Evolutionary conservation across 1,140 invertebrate genomes (phyloP), one percentile per base, ranked within the genome.

Genomic region (Caerostris darwini): DNA sequence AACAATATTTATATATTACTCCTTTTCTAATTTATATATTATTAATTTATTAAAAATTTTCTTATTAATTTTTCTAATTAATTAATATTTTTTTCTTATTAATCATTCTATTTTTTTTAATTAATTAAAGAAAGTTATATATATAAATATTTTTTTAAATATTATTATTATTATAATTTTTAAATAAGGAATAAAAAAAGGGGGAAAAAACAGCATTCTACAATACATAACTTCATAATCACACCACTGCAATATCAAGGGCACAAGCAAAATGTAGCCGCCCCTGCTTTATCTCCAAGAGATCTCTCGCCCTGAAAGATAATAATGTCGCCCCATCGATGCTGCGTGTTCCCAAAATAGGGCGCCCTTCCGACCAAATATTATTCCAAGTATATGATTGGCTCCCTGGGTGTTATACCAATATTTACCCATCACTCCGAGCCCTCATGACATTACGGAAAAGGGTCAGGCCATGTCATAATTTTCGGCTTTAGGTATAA

Each of bases 371-470:
- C 87, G 87, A 12, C 69, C 87, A 67, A 89, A 89, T 89, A 89
- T 89, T 89, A 89, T 89, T 89, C 87, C 69, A 69, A 89, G 87
- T 71, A 89, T 69, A 89, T 89, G 87, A 89, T 89, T 89, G 87
- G 87, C 53, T 89, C 87, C 50, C 50, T 34, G 64, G 69, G 87
- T 69, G 57, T 89, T 89, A 89, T 89, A 89, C n/a, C n/a, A 89
- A 89, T 89, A 89, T 89, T 89, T 67, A 71, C 64, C 87, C 64
- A 54, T 71, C 87, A 89, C 87, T 89, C 64, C 53, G 56, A 12
- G 54, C 59, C 59, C 50, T 89, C 56, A 69, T 71, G 87, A 89
- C 64, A 69, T 89, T 89, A 89, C 69, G 10, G 87, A 69, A 57
- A 14, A 34, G 53, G 57, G 57, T 59, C 59, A 61, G 85, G 8